Percentiles rank a stretch among this genome's conserved stretches.
Conservation (phyloP, 2,113 vertebrate genomes). For the Rhegmatorhina hoffmannsi region DNA sequence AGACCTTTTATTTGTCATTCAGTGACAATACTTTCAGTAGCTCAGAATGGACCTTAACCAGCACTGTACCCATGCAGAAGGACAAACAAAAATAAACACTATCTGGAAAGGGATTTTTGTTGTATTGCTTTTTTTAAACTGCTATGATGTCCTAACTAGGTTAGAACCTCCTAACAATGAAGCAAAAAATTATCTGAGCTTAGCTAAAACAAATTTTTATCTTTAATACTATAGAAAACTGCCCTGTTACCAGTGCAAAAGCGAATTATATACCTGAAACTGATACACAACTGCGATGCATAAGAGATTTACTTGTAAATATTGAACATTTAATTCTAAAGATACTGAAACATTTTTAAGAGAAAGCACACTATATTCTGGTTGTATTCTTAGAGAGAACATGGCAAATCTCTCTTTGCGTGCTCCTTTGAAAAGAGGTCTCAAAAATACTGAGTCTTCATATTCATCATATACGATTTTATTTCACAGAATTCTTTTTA, state of each 20-base stretch:
- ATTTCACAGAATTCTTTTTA: not conserved
- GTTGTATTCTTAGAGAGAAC: not conserved
- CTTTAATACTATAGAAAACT: not conserved
- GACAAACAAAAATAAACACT: not conserved
- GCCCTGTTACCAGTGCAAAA: not conserved
- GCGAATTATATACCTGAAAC: not conserved
- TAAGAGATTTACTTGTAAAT: not conserved
- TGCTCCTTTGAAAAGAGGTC: not conserved
- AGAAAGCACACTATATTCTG: not conserved
- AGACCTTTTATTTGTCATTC: not conserved
- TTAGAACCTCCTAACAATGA: conserved; percentile 24
- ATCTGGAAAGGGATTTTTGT: not conserved
- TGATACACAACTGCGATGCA: not conserved
- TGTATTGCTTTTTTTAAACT: not conserved
- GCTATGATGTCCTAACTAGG: not conserved
- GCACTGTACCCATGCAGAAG: not conserved
- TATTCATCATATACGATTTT: not conserved
- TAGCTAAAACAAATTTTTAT: conserved; percentile 3
- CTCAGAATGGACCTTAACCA: not conserved
- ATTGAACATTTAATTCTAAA: conserved; percentile 1
- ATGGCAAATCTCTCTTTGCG: not conserved
- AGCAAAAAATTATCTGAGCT: conserved; percentile 10
- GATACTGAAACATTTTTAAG: not conserved
- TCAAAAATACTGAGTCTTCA: not conserved
- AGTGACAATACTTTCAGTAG: not conserved